phyloP scores from a whole-genome alignment of 1,140 invertebrate species.

The Sipha flava region DNA sequence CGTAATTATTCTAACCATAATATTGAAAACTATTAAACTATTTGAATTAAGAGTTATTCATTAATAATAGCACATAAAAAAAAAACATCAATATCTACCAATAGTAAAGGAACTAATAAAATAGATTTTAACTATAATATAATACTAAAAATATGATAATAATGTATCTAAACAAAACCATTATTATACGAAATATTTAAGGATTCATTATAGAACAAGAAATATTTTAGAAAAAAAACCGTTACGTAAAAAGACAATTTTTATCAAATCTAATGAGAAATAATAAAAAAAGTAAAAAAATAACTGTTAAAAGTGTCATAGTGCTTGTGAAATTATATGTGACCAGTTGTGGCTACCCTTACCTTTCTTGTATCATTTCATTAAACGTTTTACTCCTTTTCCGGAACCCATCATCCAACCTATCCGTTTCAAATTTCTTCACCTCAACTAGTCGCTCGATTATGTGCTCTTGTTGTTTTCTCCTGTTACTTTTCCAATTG shows the following conservation, averaged over 20 bases:
- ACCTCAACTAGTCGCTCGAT: conserved; percentile 81
- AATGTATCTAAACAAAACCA: no score
- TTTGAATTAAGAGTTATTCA: no score
- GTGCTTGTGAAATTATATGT: neutral
- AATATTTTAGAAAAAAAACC: neutral
- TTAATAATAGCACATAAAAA: no score
- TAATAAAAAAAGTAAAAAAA: neutral
- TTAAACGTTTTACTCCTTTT: conserved; percentile 83
- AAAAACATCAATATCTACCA: no score
- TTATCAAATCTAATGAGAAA: neutral
- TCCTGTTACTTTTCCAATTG: conserved; percentile 84
- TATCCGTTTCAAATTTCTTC: conserved; percentile 70
- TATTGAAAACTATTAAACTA: no score
- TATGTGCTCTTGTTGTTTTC: conserved; percentile 81
- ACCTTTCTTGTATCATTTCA: conserved; percentile 88
- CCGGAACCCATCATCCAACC: conserved; percentile 56
- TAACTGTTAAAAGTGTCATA: neutral
- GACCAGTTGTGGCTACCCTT: conserved; percentile 38
- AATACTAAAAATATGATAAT: no score
- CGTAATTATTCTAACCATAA: no score
- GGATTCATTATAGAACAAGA: no score
- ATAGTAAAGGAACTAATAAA: no score
- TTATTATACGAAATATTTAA: no score
- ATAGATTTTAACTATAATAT: no score
- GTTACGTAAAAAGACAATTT: neutral